These are phyloP conservation scores for Gryllus bimaculatus DNA, from an alignment of 1,140 invertebrate genomes.

Conservation along the genomic window DNA sequence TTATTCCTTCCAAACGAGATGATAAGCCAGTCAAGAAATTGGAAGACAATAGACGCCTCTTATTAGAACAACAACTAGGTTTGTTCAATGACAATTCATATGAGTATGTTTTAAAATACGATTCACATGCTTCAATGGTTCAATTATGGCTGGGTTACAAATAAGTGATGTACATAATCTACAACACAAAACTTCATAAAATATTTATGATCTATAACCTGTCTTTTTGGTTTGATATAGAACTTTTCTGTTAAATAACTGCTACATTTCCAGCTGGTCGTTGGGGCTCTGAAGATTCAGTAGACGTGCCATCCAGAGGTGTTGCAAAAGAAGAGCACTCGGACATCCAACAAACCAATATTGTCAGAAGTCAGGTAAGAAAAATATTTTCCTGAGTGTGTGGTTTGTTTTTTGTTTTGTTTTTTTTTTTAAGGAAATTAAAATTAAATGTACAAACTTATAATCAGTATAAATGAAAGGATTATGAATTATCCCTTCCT, in stretches of 20 bases:
- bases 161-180: neutral
- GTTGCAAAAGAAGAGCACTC: constrained; percentile 29
- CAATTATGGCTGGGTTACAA: neutral
- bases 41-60: constrained; percentile 71
- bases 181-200: no score
- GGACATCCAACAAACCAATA: constrained; percentile 28
- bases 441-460: no score
- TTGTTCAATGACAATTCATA: constrained; percentile 28
- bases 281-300: constrained; percentile 42
- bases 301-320: constrained; percentile 26
- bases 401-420: no score
- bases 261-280: constrained; percentile 36
- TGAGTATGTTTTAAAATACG: neutral
- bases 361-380: constrained; percentile 30
- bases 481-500: no score
- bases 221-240: no score
- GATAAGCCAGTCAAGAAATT: constrained; percentile 54
- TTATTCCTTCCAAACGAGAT: constrained; percentile 20
- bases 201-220: no score
- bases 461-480: no score
- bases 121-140: neutral
- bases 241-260: neutral
- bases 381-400: no score
- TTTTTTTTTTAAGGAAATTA: no score
- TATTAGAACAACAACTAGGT: constrained; percentile 75